These are phyloP conservation scores for Brachionus asplanchnoidis DNA, from an alignment of 1,140 invertebrate genomes.

Conservation along the genomic window DNA sequence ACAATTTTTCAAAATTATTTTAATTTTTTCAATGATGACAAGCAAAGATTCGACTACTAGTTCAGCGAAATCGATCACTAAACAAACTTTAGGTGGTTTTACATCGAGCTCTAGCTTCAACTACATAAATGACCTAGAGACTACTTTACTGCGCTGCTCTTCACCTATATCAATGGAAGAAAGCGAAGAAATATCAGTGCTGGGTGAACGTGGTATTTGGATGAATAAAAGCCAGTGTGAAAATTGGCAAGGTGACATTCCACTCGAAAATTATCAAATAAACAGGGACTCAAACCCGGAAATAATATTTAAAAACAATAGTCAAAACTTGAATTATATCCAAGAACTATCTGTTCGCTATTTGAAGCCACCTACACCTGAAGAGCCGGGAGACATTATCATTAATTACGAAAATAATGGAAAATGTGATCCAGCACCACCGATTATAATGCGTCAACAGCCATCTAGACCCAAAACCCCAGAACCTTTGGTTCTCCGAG, in stretches of 20 bases:
- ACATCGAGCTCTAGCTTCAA: background rate
- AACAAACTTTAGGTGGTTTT: background rate
- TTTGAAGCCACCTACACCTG: constrained; percentile 30
- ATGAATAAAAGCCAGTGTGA: background rate
- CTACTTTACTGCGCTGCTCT: background rate
- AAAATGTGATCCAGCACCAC: background rate
- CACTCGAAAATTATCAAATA: constrained; percentile 19
- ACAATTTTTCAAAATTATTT: background rate
- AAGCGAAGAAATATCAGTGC: background rate
- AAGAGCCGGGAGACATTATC: constrained; percentile 20
- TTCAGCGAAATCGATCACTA: background rate
- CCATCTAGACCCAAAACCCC: background rate
- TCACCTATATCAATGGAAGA: background rate
- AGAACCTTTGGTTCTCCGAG: constrained; percentile 1
- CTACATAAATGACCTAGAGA: constrained; percentile 2
- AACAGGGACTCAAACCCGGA: constrained; percentile 4
- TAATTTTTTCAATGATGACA: background rate
- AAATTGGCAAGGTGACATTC: background rate
- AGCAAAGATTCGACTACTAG: background rate
- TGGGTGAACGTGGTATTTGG: constrained; percentile 12
- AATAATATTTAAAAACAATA: background rate
- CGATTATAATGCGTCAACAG: constrained; percentile 30
- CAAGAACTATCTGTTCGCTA: constrained; percentile 37
- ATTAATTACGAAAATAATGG: background rate
- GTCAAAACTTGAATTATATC: background rate